Base-by-base conservation (phyloP, 53 echinoderm and acorn worm species). In the Crossaster papposus region DNA sequence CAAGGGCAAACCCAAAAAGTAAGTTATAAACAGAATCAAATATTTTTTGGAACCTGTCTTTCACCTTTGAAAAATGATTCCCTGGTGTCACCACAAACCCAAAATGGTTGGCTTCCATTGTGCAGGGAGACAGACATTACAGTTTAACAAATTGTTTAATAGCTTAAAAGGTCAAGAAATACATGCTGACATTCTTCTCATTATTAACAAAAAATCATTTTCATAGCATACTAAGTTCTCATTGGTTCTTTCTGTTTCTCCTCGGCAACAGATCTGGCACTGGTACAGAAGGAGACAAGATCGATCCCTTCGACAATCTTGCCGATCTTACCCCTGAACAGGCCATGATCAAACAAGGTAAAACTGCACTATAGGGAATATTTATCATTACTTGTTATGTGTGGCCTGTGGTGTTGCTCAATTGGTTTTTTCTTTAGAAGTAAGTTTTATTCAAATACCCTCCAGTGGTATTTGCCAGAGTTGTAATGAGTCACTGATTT, bases 271-370 rank as follows among this genome's bases (percentile, higher is more conserved):
- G 90, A 72, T 85, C 85, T 70, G 79, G n/a, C 13, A 44, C 79
- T 30, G 86, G 65, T n/a, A 73, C 72, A 20, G 85, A 74, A 22
- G 74, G 73, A 23, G 85, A 85, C 12, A 74, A 35, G 55, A 51
- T 15, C 24, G 86, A 72, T 35, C 63, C 82, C 26, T 88, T 90
- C 28, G 98, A 98, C 82, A 94, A 94, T 87, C 80, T 96, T 44
- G 93, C 95, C 28, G 98, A 98, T 72, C 91, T 98, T 38, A 98
- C 98, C 35, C 96, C 98, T 79, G 95, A 98, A 81, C 98, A 96
- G 77, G 98, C 98, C 44, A 93, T 93, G 82, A 98, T 98, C 72
- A 98, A 98, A 74, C 98, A 98, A 94, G 98, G 96, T 93, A 35
- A 53, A 63, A 51, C 64, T 23, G 5, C 9, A 4, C 30, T 13